Base-by-base conservation (phyloP, 2,888 invertebrate genomes). In the Galerucella calmariensis region DNA sequence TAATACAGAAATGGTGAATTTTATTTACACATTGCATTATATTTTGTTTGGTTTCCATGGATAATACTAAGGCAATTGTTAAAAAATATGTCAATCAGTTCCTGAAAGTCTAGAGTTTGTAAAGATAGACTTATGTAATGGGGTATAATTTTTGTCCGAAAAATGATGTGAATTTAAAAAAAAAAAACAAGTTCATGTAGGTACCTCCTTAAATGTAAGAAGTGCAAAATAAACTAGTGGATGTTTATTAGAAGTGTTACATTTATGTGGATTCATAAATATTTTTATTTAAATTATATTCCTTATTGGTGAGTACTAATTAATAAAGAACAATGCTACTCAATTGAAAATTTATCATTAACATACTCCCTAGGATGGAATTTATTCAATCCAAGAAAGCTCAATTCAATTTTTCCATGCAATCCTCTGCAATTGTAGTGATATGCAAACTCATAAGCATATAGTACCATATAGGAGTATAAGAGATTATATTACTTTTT, bases 31-130 rank as follows among this genome's bases (percentile, higher is more conserved):
- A 48, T 51, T 35, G 9, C 9, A 51, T 8, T 51, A n/a, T 51
- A n/a, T 51, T 51, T 51, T 51, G 51, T 51, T 51, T 51, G 51
- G 51, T 51, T 51, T 14, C 51, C 14, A 51, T n/a, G 51, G 51
- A 51, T 51, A 51, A 51, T n/a, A n/a, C 35, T 35, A 1, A 41
- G 2, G 51, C 48, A 11, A 48, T 2, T 48, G 48, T 48, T 12
- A 48, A 12, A 51, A 51, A 51, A n/a, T n/a, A 41, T 41, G 35
- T 41, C 8, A 8, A 41, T 14, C n/a, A 51, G 51, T 51, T n/a
- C n/a, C n/a, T n/a, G n/a, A n/a, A n/a, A 51, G n/a, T 12, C 51
- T 5, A 51, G n/a, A n/a, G n/a, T n/a, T 14, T 6, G 12, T 12
- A 1, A 48, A 48, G 2, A 12, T 51, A 8, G 51, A n/a, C n/a